Evolutionary conservation across 1,140 invertebrate genomes (phyloP), one percentile per base, ranked within the genome.

Genomic region (Anadara kagoshimensis): DNA sequence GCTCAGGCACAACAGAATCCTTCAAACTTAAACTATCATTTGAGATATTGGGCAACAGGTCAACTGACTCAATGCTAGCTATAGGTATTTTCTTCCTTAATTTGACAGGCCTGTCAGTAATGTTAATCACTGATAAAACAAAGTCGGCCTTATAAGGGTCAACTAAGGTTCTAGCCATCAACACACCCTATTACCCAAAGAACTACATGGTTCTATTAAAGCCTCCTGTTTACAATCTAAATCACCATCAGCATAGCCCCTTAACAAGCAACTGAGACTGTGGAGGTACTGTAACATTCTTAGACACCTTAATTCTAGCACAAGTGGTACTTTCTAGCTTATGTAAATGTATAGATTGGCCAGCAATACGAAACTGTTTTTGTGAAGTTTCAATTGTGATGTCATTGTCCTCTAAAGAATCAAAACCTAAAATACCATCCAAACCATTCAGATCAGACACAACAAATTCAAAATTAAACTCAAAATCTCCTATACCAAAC

Each of bases 241-340:
- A 20, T 41, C 47, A 29, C 26, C 71, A 36, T 54, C 16, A 41
- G 73, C 43, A 29, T 73, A 29, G 5, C n/a, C 65, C 59, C 10
- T 49, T 41, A 26, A 79, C 26, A 14, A 43, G 57, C 22, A 69
- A 24, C 70, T 69, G 63, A 12, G 62, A 45, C 16, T 73, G 18
- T 29, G 74, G 41, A 29, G 73, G 74, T 49, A 76, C 76, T 29
- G 26, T 44, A 16, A 56, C n/a, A 20, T 59, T 66, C 51, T 76
- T 58, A 41, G 26, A 20, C 10, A 61, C 24, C 41, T 61, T 56
- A 22, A 73, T 57, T 12, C 62, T 58, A 29, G 66, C 69, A 76
- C 45, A 73, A 20, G 61, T 49, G 7, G 2, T 36, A 7, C 7
- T 36, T 36, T 36, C 29, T 7, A 36, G 7, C 7, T 36, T 36